These are phyloP conservation scores for Eulemur mongoz DNA, from an alignment of 2,797 vertebrate genomes.

Conservation along the genomic window DNA sequence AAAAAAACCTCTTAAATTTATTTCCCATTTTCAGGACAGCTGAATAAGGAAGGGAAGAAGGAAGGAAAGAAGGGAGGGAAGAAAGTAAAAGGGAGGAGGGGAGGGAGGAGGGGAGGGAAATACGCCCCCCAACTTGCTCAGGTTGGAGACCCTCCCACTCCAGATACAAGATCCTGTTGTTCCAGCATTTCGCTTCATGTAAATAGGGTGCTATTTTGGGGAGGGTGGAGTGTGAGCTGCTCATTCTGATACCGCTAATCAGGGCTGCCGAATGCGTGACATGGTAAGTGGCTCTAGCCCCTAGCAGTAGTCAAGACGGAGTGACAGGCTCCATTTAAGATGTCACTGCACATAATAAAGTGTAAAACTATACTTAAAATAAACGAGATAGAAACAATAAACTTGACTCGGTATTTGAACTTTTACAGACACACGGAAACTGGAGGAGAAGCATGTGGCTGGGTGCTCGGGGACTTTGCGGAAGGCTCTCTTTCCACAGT, in stretches of 20 bases:
- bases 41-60: background rate
- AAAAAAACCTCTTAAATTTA: background rate
- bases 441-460: background rate
- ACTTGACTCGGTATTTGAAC: constrained; percentile 84
- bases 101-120: background rate
- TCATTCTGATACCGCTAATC: constrained; percentile 82
- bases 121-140: background rate
- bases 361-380: constrained; percentile 89
- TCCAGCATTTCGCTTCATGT: background rate
- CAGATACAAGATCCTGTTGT: background rate
- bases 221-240: constrained; percentile 73
- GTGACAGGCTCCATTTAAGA: constrained; percentile 88
- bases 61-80: too few relatives aligned
- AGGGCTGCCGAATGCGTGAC: constrained; percentile 84
- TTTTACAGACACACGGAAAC: constrained; percentile 59
- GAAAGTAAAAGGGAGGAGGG: accelerated
- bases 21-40: background rate
- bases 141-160: background rate
- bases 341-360: constrained; percentile 87
- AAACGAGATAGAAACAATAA: constrained; percentile 87
- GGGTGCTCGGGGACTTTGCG: background rate
- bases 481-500: background rate
- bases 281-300: constrained; percentile 85
- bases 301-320: constrained; percentile 85
- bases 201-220: constrained; percentile 68